Evolutionary conservation across 2,888 invertebrate species (phyloP).

Genomic region (Stenichneumon culpator): DNA sequence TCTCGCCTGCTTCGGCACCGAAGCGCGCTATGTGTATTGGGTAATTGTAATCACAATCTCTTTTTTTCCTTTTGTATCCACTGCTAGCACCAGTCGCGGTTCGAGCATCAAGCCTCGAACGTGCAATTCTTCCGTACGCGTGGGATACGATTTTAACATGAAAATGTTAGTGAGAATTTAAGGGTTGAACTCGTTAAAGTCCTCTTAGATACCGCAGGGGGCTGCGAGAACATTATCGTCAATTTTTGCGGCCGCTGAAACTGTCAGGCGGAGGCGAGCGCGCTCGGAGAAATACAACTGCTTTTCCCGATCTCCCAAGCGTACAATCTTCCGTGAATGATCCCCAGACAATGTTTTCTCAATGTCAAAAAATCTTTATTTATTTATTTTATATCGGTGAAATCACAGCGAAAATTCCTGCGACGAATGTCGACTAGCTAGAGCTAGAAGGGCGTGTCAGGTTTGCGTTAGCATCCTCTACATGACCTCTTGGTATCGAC

Average conservation of each 20-base stretch:
- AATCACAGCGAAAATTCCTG: too few relatives aligned
- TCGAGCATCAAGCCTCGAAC: constrained; percentile 9
- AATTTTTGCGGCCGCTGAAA: background rate
- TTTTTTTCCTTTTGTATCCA: constrained; percentile 22
- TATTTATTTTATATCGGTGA: background rate
- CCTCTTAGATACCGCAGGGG: background rate
- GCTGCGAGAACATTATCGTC: constrained; percentile 1
- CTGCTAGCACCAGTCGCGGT: background rate
- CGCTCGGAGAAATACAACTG: background rate
- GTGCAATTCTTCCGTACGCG: constrained; percentile 15
- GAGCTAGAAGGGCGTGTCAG: background rate
- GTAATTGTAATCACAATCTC: constrained; percentile 52
- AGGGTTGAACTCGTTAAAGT: background rate
- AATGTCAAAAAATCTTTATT: background rate
- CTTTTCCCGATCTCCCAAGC: background rate
- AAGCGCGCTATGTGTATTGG: constrained; percentile 30
- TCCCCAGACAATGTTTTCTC: background rate
- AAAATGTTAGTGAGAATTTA: background rate
- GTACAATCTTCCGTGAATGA: background rate
- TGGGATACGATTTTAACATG: constrained; percentile 36
- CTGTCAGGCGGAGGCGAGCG: background rate
- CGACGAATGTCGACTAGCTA: background rate
- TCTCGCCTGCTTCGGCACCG: constrained; percentile 11
- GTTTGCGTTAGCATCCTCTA: background rate
- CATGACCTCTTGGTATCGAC: background rate